Conservation (phyloP, 2,113 vertebrate species). For the Conger conger region DNA sequence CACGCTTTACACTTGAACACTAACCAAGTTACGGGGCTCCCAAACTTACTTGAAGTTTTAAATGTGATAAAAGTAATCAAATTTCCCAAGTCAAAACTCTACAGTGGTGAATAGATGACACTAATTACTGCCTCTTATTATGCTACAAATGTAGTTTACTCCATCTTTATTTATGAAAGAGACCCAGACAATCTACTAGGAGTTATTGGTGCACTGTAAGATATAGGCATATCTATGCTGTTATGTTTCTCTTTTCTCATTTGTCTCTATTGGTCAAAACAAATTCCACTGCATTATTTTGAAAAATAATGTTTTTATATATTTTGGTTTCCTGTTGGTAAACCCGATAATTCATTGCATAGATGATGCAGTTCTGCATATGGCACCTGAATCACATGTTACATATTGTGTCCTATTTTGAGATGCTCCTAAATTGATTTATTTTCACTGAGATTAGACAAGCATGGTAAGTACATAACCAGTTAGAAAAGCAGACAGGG, state of each 20-base stretch:
- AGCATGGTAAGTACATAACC: not conserved
- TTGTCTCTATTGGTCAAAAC: constrained; percentile 52
- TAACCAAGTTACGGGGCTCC: constrained; percentile 88
- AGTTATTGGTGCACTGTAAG: constrained; percentile 60
- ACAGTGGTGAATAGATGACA: constrained; percentile 93
- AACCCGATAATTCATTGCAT: not conserved
- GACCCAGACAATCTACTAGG: constrained; percentile 65
- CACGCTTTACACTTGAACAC: constrained; percentile 76
- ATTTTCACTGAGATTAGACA: not conserved
- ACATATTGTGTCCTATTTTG: not conserved
- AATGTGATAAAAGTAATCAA: constrained; percentile 95
- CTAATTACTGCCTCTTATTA: constrained; percentile 97
- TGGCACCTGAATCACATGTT: not conserved
- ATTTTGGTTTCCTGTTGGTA: not conserved
- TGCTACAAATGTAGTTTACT: constrained; percentile 82
- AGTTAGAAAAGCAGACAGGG: too few species aligned
- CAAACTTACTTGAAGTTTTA: constrained; percentile 94
- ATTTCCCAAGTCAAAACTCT: constrained; percentile 86
- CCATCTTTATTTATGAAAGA: constrained; percentile 89
- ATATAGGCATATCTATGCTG: constrained; percentile 67
- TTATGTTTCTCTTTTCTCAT: constrained; percentile 49
- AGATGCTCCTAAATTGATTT: not conserved
- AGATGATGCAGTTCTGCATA: not conserved
- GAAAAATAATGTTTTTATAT: not conserved
- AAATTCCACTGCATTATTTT: not conserved